phyloP scores from a whole-genome alignment of 1,140 invertebrate genomes.

The Drosophila saltans region DNA sequence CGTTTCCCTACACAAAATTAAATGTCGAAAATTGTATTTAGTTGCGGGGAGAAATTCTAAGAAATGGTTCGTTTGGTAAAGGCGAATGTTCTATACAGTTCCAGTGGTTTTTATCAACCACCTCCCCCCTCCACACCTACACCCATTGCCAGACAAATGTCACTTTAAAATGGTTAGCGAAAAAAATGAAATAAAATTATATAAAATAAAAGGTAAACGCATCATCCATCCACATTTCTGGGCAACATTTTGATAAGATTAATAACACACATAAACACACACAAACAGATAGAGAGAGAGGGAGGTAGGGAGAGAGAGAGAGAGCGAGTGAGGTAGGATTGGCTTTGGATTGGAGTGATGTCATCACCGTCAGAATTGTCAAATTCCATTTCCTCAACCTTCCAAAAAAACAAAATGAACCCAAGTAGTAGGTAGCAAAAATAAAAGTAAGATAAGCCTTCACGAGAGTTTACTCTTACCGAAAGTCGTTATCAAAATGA shows the following conservation, averaged over 20 bases:
- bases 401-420: constrained; percentile 32
- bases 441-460: constrained; percentile 51
- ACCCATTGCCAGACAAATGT: background rate
- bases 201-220: constrained; percentile 51
- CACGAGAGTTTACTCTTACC: constrained; percentile 39
- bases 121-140: background rate
- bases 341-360: constrained; percentile 54
- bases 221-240: constrained; percentile 22
- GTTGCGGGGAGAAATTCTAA: background rate
- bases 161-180: constrained; percentile 15
- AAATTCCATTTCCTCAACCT: constrained; percentile 62
- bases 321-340: constrained; percentile 28
- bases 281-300: constrained; percentile 9
- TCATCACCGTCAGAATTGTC: constrained; percentile 55
- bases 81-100: background rate
- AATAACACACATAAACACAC: constrained; percentile 56
- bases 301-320: background rate
- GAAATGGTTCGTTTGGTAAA: background rate
- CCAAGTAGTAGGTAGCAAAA: constrained; percentile 25
- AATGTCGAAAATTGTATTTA: background rate
- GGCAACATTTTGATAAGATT: constrained; percentile 76
- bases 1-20: background rate
- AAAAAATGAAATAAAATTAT: constrained; percentile 33
- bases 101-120: too few species aligned
- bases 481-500: constrained; percentile 30